phyloP scores from a whole-genome alignment of 2,113 vertebrate genomes.

The Nettapus auritus region DNA sequence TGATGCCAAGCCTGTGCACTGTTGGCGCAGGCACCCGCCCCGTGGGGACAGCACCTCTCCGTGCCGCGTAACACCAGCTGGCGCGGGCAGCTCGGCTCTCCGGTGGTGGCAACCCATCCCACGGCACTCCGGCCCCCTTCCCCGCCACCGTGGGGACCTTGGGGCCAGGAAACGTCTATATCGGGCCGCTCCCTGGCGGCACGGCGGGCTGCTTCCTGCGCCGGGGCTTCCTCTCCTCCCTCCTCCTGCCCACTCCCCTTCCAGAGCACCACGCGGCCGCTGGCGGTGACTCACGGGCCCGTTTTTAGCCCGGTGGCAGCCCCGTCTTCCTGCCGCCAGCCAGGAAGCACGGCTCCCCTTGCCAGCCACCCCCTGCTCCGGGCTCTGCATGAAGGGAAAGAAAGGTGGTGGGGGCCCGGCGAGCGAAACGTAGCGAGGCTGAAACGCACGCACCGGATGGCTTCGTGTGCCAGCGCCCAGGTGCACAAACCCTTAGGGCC shows the following conservation, averaged over 20 bases:
- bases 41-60: neutral
- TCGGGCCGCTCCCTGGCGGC: neutral
- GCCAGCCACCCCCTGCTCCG: neutral
- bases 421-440: neutral
- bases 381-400: neutral
- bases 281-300: neutral
- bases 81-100: neutral
- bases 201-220: conserved; percentile 30
- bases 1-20: neutral
- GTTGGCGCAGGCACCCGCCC: no score
- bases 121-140: neutral
- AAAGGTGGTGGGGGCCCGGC: neutral
- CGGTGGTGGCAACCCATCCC: neutral
- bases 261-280: neutral
- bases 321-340: neutral
- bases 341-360: rapidly evolving
- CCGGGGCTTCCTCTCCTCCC: no score
- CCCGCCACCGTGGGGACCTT: neutral
- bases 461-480: neutral
- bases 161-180: conserved; percentile 49
- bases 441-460: neutral
- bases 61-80: neutral
- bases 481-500: no score
- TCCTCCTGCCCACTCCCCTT: neutral
- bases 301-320: neutral